Evolutionary conservation across 2,888 invertebrate genomes (phyloP), one percentile per base, ranked within the genome.

Genomic region (Morpho deidamia): DNA sequence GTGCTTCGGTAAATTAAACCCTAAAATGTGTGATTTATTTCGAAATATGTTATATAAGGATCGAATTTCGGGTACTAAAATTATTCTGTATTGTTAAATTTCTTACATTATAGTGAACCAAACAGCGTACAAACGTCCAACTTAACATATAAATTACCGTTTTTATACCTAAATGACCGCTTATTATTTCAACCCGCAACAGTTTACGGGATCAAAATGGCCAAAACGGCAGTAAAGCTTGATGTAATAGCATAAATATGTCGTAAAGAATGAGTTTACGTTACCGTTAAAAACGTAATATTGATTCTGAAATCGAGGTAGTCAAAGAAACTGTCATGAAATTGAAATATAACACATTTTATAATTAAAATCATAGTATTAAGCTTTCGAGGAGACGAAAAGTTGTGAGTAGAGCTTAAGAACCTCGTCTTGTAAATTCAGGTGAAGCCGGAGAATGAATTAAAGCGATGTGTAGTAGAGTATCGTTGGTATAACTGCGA

Each of bases 151-250:
- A 71, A 71, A 72, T 35, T 68, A 56, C 65, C 59, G 32, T 53
- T 60, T 63, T 64, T 64, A 58, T 62, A 55, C 44, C 55, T 58
- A 54, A 59, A 61, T 56, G 58, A 56, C 56, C 56, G 56, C 61
- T 59, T 58, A 66, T 73, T 72, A 69, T 69, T 69, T 66, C 64
- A 60, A 60, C 59, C 61, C 61, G 67, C 67, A 66, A 60, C 67
- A 66, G 63, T 70, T 72, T 71, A 69, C 63, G 66, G 59, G 60
- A 62, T 66, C 64, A 59, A 60, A 68, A 70, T 66, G 69, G 63
- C 64, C 61, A 62, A 40, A 57, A 45, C 56, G 63, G 69, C 68
- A 61, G 67, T 69, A 68, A 70, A 72, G 65, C 63, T 64, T 63
- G 61, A 66, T 68, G 66, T 65, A 65, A 65, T 35, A 49, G 42